Evolutionary conservation across 2,888 invertebrate species (phyloP).

Genomic region (Sarcophaga caerulescens): DNA sequence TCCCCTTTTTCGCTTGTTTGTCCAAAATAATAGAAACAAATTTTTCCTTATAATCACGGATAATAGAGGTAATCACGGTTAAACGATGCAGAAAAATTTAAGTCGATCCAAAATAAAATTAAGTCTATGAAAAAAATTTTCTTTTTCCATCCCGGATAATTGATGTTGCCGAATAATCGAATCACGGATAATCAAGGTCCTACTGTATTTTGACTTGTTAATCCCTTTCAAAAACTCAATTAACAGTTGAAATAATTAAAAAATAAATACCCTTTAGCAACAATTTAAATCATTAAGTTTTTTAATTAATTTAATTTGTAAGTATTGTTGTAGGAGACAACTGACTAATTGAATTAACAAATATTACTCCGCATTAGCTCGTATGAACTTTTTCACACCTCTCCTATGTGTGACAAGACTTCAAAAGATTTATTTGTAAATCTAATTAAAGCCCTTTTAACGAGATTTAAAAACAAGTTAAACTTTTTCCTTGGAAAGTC

Average conservation of each 20-base stretch:
- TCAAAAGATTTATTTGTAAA: slow-evolving; percentile 13
- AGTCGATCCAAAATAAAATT: no score
- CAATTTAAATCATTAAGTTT: not conserved
- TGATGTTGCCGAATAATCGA: no score
- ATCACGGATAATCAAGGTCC: no score
- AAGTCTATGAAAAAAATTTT: no score
- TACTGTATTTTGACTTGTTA: not conserved
- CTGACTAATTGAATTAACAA: not conserved
- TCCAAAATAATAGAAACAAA: no score
- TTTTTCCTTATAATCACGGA: no score
- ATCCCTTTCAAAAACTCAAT: not conserved
- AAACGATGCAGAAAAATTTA: no score
- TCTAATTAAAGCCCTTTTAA: slow-evolving; percentile 4
- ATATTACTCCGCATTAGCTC: not conserved
- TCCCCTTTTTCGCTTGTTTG: no score
- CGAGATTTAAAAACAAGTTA: slow-evolving; percentile 32
- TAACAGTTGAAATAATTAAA: no score
- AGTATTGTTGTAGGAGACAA: not conserved
- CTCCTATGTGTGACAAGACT: not conserved
- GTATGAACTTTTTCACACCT: not conserved
- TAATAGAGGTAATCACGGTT: no score
- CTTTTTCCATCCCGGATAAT: no score
- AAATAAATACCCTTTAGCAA: no score
- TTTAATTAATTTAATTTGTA: not conserved
- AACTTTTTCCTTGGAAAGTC: not conserved